phyloP scores from a whole-genome alignment of 1,140 invertebrate species.

The Cydia fagiglandana region DNA sequence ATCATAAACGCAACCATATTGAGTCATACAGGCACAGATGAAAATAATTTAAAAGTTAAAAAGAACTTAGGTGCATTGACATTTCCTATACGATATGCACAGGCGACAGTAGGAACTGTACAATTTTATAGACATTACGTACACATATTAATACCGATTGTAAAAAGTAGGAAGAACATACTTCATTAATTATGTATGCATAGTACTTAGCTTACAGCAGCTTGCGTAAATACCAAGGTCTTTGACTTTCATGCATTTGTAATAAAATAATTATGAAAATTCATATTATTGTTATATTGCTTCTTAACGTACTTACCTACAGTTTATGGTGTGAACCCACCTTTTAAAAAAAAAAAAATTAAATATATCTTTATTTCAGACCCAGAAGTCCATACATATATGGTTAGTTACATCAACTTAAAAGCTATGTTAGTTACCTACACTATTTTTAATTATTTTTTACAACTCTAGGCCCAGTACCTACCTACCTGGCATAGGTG shows the following conservation, averaged over 20 bases:
- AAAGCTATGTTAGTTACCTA: too few relatives aligned
- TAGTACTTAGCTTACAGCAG: neutral
- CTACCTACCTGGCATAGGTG: too few relatives aligned
- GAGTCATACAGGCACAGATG: too few relatives aligned
- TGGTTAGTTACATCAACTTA: too few relatives aligned
- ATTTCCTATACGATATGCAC: neutral
- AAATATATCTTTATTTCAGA: too few relatives aligned
- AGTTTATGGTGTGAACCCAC: too few relatives aligned
- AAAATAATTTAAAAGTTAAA: neutral
- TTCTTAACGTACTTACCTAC: too few relatives aligned
- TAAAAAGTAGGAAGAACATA: conserved; percentile 14
- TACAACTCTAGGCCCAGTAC: too few relatives aligned
- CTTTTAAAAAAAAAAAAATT: too few relatives aligned
- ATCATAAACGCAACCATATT: neutral
- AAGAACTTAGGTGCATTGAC: neutral
- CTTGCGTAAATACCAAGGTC: neutral
- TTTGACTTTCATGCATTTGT: conserved; percentile 2
- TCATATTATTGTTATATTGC: neutral
- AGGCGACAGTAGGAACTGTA: neutral
- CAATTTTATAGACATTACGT: neutral
- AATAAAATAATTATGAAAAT: neutral
- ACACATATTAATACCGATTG: neutral
- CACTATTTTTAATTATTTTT: too few relatives aligned
- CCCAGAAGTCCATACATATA: too few relatives aligned
- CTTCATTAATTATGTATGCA: conserved; percentile 17